Percentiles rank a stretch among this genome's conserved stretches.
Conservation (phyloP, 1,140 invertebrate species). For the Choristoneura fumiferana region DNA sequence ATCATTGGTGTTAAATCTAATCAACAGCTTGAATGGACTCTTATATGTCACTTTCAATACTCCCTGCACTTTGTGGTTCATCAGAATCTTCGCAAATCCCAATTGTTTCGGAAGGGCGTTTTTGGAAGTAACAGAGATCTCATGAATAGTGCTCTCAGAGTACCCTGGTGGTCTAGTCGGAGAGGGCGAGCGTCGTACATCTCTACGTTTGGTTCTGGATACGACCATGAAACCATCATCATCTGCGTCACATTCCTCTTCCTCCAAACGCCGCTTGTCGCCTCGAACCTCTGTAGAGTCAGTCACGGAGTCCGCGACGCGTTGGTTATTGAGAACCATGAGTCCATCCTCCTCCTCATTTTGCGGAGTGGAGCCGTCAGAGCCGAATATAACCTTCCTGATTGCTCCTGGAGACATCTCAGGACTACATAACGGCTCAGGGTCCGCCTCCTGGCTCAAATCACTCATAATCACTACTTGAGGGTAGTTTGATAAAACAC, state of each 20-base stretch:
- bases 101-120: neutral
- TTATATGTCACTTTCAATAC: too few species aligned
- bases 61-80: neutral
- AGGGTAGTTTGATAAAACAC: neutral
- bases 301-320: neutral
- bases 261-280: neutral
- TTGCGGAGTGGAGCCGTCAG: neutral
- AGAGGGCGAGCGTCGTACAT: neutral
- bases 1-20: too few species aligned
- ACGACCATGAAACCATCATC: neutral
- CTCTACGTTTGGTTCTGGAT: neutral
- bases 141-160: neutral
- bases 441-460: neutral
- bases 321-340: neutral
- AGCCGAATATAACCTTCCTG: neutral
- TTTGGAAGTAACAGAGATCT: neutral
- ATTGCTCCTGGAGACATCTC: neutral
- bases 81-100: neutral
- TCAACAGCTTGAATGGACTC: too few species aligned
- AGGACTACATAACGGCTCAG: neutral
- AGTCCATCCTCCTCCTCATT: neutral
- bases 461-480: neutral
- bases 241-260: neutral
- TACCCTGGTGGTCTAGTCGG: neutral
- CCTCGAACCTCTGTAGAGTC: neutral